Conservation (phyloP, 2,113 vertebrate genomes). For the Spea multiplicata region DNA sequence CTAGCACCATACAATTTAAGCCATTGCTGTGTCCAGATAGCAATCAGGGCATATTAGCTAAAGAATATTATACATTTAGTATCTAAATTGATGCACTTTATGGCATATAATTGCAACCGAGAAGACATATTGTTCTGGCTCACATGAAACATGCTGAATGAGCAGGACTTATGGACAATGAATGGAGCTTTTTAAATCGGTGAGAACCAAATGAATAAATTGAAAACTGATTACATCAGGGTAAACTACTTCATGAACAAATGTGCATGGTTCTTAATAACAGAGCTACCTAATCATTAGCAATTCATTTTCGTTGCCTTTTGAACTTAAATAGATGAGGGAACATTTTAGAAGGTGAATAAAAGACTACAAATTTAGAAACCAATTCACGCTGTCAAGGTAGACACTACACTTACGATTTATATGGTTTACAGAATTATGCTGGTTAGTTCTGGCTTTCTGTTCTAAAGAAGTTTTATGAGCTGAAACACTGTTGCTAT, state of each 20-base stretch:
- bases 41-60: too few species aligned
- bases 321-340: slow-evolving; percentile 1
- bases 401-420: slow-evolving; percentile 8
- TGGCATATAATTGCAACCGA: too few species aligned
- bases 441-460: not conserved
- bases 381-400: not conserved
- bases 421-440: slow-evolving; percentile 2
- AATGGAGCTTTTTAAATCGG: not conserved
- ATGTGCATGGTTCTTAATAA: slow-evolving; percentile 14
- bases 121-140: not conserved
- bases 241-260: slow-evolving; percentile 19
- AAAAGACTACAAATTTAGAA: slow-evolving; percentile 16
- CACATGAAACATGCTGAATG: not conserved
- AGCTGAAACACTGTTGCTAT: slow-evolving; percentile 16
- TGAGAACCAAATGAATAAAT: slow-evolving; percentile 11
- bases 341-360: slow-evolving; percentile 11
- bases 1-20: too few species aligned
- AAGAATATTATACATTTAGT: too few species aligned
- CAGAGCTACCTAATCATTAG: slow-evolving; percentile 24
- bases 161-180: not conserved
- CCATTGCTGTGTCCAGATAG: too few species aligned
- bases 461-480: slow-evolving; percentile 14
- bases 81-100: too few species aligned
- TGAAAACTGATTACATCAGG: slow-evolving; percentile 22
- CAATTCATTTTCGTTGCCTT: slow-evolving; percentile 19